These are phyloP conservation scores for Metridium senile DNA, from an alignment of 92 coral and sea anemone species.

Conservation along the genomic window DNA sequence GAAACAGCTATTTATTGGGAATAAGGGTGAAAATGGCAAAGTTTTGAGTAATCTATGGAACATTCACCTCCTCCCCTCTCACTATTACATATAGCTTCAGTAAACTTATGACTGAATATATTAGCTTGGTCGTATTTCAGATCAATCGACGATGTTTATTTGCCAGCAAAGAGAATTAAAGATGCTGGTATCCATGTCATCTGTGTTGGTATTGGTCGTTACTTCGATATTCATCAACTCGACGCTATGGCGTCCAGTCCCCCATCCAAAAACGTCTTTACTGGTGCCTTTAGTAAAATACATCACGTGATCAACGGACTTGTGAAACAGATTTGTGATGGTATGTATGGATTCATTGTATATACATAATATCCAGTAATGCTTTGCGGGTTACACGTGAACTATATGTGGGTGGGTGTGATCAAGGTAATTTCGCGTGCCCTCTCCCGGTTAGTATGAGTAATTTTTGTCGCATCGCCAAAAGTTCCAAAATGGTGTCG, in stretches of 20 bases:
- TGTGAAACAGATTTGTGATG: constrained; percentile 45
- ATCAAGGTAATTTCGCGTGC: not conserved
- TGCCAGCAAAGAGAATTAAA: constrained; percentile 43
- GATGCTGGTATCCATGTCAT: constrained; percentile 37
- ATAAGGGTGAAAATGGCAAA: too few relatives aligned
- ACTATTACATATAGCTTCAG: too few relatives aligned
- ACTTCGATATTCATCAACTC: constrained; percentile 46
- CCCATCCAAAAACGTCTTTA: constrained; percentile 38
- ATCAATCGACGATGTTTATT: constrained; percentile 44
- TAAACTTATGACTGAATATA: too few relatives aligned
- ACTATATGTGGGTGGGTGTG: too few relatives aligned
- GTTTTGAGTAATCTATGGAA: too few relatives aligned
- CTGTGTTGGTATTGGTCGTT: constrained; percentile 47
- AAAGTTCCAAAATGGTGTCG: too few relatives aligned
- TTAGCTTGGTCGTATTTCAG: constrained; percentile 11
- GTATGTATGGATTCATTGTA: constrained; percentile 30
- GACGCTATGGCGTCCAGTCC: constrained; percentile 54
- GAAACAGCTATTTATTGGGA: too few relatives aligned
- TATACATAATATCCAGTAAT: too few relatives aligned
- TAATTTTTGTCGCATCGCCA: too few relatives aligned
- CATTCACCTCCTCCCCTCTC: too few relatives aligned
- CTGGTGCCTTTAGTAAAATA: constrained; percentile 49
- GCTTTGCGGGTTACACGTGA: too few relatives aligned
- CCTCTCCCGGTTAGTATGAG: not conserved
- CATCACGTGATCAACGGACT: constrained; percentile 45